A percentile compares a stretch with the other conserved stretches of the same genome.
Conservation (phyloP, 2,797 vertebrate genomes). For the Syngnathus rostellatus region DNA sequence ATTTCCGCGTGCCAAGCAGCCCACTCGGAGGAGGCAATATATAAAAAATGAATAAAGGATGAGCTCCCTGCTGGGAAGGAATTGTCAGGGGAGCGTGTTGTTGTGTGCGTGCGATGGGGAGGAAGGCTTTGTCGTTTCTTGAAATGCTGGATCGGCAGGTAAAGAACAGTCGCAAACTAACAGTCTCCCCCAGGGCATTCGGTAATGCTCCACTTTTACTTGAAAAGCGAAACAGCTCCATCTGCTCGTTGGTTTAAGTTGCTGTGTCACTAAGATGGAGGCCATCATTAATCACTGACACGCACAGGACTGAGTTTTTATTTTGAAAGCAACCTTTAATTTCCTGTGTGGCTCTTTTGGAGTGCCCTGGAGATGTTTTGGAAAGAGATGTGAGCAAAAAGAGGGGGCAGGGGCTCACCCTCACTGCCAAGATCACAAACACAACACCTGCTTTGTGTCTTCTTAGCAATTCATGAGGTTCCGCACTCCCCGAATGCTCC, state of each 20-base stretch:
- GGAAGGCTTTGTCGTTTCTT: constrained; percentile 43
- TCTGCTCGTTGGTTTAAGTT: constrained; percentile 45
- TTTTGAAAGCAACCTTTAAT: constrained; percentile 2
- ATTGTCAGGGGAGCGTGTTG: constrained; percentile 63
- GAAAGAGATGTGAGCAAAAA: neutral
- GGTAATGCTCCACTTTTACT: constrained; percentile 40
- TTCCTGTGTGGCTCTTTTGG: constrained; percentile 6
- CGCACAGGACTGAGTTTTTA: constrained; percentile 6
- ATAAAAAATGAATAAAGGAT: constrained; percentile 88
- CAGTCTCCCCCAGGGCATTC: constrained; percentile 45
- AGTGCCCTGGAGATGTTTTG: neutral
- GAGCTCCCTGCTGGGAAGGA: constrained; percentile 71
- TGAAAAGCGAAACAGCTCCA: constrained; percentile 49
- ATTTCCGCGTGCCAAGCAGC: constrained; percentile 61
- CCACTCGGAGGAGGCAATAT: constrained; percentile 54
- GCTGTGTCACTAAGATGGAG: constrained; percentile 30
- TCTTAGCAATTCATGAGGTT: constrained; percentile 60
- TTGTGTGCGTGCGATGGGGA: constrained; percentile 31
- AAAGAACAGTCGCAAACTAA: constrained; percentile 48
- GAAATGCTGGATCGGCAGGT: constrained; percentile 45
- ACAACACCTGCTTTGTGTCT: constrained; percentile 68
- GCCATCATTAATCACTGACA: constrained; percentile 38
- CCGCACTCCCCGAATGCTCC: constrained; percentile 14
- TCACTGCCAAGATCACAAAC: constrained; percentile 46
- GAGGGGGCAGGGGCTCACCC: constrained; percentile 17